A percentile compares a stretch with the other conserved stretches of the same genome.
These are phyloP conservation scores for Proisotoma minuta DNA, from an alignment of 2,888 invertebrate species.

Conservation along the genomic window DNA sequence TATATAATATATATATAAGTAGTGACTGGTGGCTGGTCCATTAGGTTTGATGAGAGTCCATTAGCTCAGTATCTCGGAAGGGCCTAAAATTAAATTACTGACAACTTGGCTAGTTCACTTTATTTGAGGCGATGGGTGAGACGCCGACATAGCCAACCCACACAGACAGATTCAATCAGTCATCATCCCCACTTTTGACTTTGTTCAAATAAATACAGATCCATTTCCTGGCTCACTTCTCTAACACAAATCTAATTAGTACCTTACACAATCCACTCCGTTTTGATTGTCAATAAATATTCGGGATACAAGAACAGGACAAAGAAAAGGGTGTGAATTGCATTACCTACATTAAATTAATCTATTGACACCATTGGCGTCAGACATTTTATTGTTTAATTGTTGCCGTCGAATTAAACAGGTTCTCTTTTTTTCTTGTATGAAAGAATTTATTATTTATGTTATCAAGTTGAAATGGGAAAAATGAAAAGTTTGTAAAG, in stretches of 20 bases:
- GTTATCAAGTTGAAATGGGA: no score
- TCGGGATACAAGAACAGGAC: not conserved
- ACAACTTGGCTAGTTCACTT: slow-evolving; percentile 17
- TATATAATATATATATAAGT: not conserved
- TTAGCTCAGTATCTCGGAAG: not conserved
- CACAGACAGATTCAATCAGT: slow-evolving; percentile 35
- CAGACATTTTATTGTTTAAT: no score
- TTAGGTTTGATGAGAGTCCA: slow-evolving; percentile 9
- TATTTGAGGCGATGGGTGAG: slow-evolving; percentile 29
- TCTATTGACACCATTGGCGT: no score
- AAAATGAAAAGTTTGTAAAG: no score
- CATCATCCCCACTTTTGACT: slow-evolving; percentile 1
- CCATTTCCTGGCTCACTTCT: slow-evolving; percentile 8
- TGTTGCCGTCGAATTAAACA: no score
- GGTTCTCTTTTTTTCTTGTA: no score
- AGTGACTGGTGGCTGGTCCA: not conserved
- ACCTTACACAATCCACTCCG: not conserved
- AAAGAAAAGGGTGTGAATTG: no score
- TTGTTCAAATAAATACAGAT: not conserved
- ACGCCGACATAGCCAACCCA: slow-evolving; percentile 28
- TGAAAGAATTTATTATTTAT: no score
- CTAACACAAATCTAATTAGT: slow-evolving; percentile 1
- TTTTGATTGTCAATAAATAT: not conserved
- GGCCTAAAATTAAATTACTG: slow-evolving; percentile 2
- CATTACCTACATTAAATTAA: no score